These are phyloP conservation scores for Cerceris rybyensis DNA, from an alignment of 2,888 invertebrate genomes.

Conservation along the genomic window DNA sequence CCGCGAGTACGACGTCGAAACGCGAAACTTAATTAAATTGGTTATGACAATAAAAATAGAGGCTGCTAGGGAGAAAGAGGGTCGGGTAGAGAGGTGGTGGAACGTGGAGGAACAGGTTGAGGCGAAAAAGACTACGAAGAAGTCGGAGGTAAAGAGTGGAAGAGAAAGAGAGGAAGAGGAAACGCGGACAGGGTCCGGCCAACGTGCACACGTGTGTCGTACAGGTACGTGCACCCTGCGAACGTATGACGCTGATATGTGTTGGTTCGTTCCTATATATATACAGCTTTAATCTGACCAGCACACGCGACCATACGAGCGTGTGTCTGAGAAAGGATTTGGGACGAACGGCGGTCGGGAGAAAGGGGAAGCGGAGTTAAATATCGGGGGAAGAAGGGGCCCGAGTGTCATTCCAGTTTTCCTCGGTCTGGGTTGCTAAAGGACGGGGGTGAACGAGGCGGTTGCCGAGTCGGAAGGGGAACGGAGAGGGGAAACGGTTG, in stretches of 20 bases:
- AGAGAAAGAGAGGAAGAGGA: constrained; percentile 21
- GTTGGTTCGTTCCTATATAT: background rate
- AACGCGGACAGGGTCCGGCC: constrained; percentile 45
- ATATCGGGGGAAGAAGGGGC: constrained; percentile 46
- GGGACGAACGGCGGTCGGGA: constrained; percentile 18
- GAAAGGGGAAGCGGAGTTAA: constrained; percentile 45
- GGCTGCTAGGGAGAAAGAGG: constrained; percentile 22
- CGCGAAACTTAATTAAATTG: constrained; percentile 73
- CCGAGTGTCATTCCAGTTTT: constrained; percentile 70
- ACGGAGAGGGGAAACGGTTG: constrained; percentile 55
- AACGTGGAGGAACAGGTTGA: constrained; percentile 10
- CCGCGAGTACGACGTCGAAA: constrained; percentile 68
- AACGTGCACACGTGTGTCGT: constrained; percentile 1
- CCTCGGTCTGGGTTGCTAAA: constrained; percentile 50
- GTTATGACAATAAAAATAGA: constrained; percentile 71
- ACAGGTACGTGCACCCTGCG: constrained; percentile 21
- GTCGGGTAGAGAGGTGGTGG: background rate
- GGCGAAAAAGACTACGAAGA: constrained; percentile 3
- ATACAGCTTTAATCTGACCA: constrained; percentile 40
- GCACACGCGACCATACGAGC: constrained; percentile 24
- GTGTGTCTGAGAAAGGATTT: constrained; percentile 40
- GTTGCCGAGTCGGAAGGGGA: background rate
- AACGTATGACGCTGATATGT: background rate
- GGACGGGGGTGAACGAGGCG: constrained; percentile 18
- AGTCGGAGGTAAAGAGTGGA: constrained; percentile 1